phyloP scores from a whole-genome alignment of 1,140 invertebrate species.

The Pseudobourletiella spinata region DNA sequence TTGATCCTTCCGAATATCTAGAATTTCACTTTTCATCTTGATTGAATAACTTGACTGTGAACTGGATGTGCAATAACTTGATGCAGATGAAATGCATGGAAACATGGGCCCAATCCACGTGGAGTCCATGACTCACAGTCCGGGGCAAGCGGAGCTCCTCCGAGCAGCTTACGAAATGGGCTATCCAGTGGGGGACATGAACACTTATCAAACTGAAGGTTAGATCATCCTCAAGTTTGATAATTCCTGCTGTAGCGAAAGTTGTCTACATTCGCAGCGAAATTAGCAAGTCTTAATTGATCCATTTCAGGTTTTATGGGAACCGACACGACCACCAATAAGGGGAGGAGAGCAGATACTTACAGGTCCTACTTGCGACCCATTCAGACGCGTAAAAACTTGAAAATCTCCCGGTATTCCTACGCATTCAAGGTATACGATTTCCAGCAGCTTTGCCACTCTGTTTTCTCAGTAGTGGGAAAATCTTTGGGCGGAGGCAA shows the following conservation, averaged over 20 bases:
- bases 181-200: background rate
- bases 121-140: background rate
- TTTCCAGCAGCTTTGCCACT: too few relatives aligned
- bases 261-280: background rate
- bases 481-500: too few relatives aligned
- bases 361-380: background rate
- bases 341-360: background rate
- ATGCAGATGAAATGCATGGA: background rate
- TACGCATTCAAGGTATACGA: background rate
- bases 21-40: too few relatives aligned
- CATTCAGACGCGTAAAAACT: background rate
- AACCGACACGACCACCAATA: background rate
- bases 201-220: background rate
- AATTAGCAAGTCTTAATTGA: background rate
- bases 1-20: too few relatives aligned
- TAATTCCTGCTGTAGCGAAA: too few relatives aligned
- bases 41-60: too few relatives aligned
- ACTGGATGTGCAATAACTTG: too few relatives aligned
- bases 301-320: background rate
- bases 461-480: too few relatives aligned
- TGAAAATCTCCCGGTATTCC: background rate
- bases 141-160: background rate
- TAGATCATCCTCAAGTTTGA: too few relatives aligned
- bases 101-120: background rate
- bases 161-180: background rate